Percentiles rank a stretch among this genome's conserved stretches.
phyloP scores from a whole-genome alignment of 2,113 vertebrate genomes.

The Passer montanus region DNA sequence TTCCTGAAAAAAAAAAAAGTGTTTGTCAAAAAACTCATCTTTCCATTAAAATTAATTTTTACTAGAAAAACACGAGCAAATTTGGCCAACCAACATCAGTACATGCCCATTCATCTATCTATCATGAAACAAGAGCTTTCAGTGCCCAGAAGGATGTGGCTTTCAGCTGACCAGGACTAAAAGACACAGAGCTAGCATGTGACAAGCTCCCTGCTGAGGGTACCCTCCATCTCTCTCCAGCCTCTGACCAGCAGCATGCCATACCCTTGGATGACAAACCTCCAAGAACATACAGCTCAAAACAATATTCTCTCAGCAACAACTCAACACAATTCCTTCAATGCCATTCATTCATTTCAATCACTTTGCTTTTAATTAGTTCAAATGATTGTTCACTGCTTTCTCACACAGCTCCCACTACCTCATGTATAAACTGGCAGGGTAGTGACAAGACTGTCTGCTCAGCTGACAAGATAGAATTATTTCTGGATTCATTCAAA shows the following conservation, averaged over 20 bases:
- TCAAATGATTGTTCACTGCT: background rate
- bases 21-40: background rate
- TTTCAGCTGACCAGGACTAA: background rate
- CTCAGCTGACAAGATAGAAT: background rate
- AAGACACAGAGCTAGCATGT: fast-evolving
- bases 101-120: background rate
- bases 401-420: background rate
- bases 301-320: background rate
- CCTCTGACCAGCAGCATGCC: background rate
- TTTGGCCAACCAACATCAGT: background rate
- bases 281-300: background rate
- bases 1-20: background rate
- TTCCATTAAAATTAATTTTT: background rate
- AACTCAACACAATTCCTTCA: background rate
- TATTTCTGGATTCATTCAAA: background rate
- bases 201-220: background rate
- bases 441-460: background rate
- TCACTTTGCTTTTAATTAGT: background rate
- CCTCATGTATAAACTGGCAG: background rate
- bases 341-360: background rate
- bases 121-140: background rate
- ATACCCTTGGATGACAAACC: background rate
- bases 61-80: background rate
- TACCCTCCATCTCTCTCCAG: background rate
- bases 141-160: background rate